Evolutionary conservation across 35 echinoderm and acorn worm species (phyloP).

Genomic region (Lytechinus pictus): DNA sequence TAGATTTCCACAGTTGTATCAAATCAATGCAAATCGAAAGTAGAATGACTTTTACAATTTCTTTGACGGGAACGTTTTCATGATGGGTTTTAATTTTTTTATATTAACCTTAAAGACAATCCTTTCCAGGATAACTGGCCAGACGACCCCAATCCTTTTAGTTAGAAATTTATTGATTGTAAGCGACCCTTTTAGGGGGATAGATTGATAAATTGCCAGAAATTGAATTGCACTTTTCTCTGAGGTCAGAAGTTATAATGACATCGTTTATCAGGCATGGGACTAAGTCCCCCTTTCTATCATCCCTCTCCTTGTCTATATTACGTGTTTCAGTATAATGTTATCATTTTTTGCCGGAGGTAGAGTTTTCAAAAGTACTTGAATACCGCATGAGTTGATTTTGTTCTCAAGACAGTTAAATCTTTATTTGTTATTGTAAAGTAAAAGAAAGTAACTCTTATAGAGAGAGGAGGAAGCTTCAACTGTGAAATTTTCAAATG

Average conservation of each 20-base stretch:
- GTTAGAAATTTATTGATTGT: conserved; percentile 13
- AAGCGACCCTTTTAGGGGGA: neutral
- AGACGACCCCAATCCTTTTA: neutral
- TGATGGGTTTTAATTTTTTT: neutral
- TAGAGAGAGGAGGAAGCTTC: no score
- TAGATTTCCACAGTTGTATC: neutral
- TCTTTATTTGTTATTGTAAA: no score
- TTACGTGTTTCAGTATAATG: neutral
- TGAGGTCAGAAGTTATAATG: conserved; percentile 12
- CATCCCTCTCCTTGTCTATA: neutral
- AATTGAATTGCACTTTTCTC: neutral
- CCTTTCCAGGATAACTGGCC: neutral
- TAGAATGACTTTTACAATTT: neutral
- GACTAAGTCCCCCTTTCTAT: neutral
- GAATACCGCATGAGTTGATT: no score
- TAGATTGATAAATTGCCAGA: neutral
- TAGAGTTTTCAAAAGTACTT: no score
- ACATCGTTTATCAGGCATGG: neutral
- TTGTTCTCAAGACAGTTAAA: no score
- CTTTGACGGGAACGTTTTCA: neutral
- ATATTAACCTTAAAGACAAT: neutral
- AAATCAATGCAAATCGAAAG: neutral
- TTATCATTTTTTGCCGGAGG: neutral
- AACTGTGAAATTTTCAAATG: no score
- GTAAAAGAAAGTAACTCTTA: no score